Conservation (phyloP, 1,140 invertebrate genomes). For the Drosophila virilis region DNA sequence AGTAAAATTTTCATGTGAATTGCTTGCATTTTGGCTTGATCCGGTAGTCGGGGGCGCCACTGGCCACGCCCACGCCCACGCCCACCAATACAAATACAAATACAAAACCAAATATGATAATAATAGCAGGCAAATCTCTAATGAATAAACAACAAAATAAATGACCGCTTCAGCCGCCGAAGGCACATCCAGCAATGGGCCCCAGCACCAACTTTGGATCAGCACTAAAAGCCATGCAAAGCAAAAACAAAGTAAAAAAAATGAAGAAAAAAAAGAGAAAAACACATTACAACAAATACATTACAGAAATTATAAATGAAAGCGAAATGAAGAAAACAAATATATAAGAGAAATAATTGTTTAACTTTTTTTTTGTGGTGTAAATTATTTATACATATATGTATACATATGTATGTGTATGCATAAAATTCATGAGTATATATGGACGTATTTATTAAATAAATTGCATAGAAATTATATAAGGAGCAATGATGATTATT, state of each 20-base stretch:
- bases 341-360: constrained; percentile 50
- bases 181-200: constrained; percentile 39
- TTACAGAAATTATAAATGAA: constrained; percentile 17
- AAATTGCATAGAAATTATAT: constrained; percentile 73
- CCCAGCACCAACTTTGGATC: constrained; percentile 47
- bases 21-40: constrained; percentile 40
- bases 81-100: constrained; percentile 48
- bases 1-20: constrained; percentile 25
- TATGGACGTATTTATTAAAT: constrained; percentile 70
- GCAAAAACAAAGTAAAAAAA: constrained; percentile 1
- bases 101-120: constrained; percentile 5
- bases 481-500: constrained; percentile 69
- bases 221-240: constrained; percentile 42
- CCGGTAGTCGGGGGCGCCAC: constrained; percentile 48
- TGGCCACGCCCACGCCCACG: constrained; percentile 65
- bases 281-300: constrained; percentile 11
- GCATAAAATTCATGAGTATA: constrained; percentile 66
- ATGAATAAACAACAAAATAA: constrained; percentile 21
- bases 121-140: neutral
- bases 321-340: constrained; percentile 24
- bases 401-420: constrained; percentile 36
- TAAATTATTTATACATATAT: constrained; percentile 72
- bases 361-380: constrained; percentile 66
- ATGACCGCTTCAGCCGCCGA: constrained; percentile 37
- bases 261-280: neutral